phyloP scores from a whole-genome alignment of 2,888 invertebrate species.

The Geotrupes spiniger region DNA sequence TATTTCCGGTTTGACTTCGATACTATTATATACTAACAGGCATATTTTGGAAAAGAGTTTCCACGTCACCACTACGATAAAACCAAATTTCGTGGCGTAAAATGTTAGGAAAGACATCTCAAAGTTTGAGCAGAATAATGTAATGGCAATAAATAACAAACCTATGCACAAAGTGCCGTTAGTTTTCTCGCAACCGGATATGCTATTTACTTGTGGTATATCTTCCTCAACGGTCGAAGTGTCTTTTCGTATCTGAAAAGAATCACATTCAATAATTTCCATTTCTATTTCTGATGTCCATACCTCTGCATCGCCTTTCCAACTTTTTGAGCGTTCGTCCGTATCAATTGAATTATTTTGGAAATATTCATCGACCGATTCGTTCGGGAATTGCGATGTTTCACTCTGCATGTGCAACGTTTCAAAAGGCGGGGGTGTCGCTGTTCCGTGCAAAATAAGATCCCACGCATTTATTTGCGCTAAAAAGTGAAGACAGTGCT shows the following conservation, averaged over 20 bases:
- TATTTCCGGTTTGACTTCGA: too few species aligned
- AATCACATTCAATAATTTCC: constrained; percentile 5
- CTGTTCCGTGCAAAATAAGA: constrained; percentile 79
- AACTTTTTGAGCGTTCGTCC: constrained; percentile 54
- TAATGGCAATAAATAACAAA: constrained; percentile 48
- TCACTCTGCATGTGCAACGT: constrained; percentile 11
- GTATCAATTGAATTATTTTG: constrained; percentile 59
- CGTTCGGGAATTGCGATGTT: constrained; percentile 31
- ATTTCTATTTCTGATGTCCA: constrained; percentile 29
- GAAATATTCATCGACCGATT: constrained; percentile 54
- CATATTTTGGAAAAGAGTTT: too few species aligned
- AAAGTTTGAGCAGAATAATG: constrained; percentile 24
- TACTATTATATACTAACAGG: too few species aligned
- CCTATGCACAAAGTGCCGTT: constrained; percentile 49
- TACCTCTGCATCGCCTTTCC: constrained; percentile 66
- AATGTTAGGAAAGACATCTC: constrained; percentile 1
- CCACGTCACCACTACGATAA: too few species aligned
- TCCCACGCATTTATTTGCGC: constrained; percentile 73
- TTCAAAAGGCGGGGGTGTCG: constrained; percentile 48
- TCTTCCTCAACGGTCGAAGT: constrained; percentile 42
- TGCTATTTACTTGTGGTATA: constrained; percentile 35
- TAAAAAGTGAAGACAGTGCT: constrained; percentile 34
- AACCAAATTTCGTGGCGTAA: neutral
- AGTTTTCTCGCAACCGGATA: constrained; percentile 44
- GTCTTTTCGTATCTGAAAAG: constrained; percentile 45